Evolutionary conservation across 35 echinoderm and acorn worm species (phyloP).

Genomic region (Ophioderma brevispina): DNA sequence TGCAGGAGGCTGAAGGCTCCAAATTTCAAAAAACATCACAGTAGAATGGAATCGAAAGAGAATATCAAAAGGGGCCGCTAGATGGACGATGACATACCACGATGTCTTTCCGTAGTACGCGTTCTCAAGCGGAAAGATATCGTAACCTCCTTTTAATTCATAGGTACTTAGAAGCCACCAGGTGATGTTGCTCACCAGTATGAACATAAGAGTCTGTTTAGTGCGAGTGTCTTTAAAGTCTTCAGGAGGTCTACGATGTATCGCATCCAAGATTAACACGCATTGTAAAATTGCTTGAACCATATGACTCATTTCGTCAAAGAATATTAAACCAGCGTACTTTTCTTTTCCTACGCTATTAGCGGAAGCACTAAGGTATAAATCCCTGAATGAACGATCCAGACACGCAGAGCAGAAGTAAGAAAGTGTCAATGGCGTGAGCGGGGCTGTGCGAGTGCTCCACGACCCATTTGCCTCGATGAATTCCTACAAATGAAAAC

Average conservation of each 20-base stretch:
- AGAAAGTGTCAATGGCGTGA: slow-evolving; percentile 67
- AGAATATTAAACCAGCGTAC: slow-evolving; percentile 66
- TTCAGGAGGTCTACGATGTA: slow-evolving; percentile 80
- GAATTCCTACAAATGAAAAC: slow-evolving; percentile 73
- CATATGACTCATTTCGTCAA: slow-evolving; percentile 82
- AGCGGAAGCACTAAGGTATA: slow-evolving; percentile 76
- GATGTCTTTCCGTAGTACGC: slow-evolving; percentile 79
- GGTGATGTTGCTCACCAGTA: slow-evolving; percentile 85
- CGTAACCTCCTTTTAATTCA: slow-evolving; percentile 94
- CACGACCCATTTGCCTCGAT: slow-evolving; percentile 70
- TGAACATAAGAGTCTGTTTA: slow-evolving; percentile 91
- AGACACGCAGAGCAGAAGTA: slow-evolving; percentile 74
- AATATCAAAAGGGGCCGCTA: slow-evolving; percentile 83
- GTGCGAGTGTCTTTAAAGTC: slow-evolving; percentile 79
- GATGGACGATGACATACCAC: slow-evolving; percentile 94
- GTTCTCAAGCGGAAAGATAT: slow-evolving; percentile 81
- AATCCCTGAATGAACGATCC: slow-evolving; percentile 77
- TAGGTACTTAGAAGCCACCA: slow-evolving; percentile 92
- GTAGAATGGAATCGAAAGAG: slow-evolving; percentile 98
- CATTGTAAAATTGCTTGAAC: slow-evolving; percentile 80
- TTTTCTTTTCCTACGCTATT: slow-evolving; percentile 31
- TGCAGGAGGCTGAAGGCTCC: slow-evolving; percentile 47
- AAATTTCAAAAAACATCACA: slow-evolving; percentile 89
- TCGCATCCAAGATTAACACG: slow-evolving; percentile 80
- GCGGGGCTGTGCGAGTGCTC: slow-evolving; percentile 67